Conservation (phyloP, 64 coral and sea anemone species). For the Montipora foliosa region DNA sequence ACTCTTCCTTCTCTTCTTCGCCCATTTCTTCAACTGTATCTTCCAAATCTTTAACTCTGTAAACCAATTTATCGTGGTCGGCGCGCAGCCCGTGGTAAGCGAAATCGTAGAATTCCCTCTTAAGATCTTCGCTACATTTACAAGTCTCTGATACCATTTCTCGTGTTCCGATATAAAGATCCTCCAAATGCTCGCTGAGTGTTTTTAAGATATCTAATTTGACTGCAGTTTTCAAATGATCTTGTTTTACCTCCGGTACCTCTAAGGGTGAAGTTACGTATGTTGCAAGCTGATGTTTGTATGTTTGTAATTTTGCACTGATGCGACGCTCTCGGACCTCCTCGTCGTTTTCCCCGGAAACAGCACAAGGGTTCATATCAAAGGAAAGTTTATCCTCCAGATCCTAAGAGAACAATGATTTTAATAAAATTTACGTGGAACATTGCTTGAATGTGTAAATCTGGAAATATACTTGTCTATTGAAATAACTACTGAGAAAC, state of each 20-base stretch:
- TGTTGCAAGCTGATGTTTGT: neutral
- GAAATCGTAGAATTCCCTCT: neutral
- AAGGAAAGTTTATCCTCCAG: too few species aligned
- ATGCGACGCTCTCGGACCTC: too few species aligned
- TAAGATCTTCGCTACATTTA: neutral
- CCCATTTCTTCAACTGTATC: too few species aligned
- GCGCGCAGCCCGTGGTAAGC: conserved; percentile 2
- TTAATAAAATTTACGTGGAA: too few species aligned
- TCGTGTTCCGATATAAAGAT: neutral
- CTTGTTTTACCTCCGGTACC: neutral
- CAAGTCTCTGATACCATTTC: neutral
- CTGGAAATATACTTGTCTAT: too few species aligned
- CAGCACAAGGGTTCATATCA: too few species aligned
- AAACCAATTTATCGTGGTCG: neutral
- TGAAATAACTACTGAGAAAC: too few species aligned
- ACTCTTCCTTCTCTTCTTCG: too few species aligned
- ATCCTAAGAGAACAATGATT: too few species aligned
- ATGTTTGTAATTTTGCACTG: too few species aligned
- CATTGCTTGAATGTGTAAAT: too few species aligned
- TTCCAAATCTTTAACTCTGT: neutral
- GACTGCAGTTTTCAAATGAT: neutral
- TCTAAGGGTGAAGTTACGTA: neutral
- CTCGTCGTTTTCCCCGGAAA: too few species aligned
- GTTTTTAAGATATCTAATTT: neutral
- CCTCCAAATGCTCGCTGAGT: neutral